These are phyloP conservation scores for Notolabrus celidotus DNA, from an alignment of 2,797 vertebrate genomes.

Conservation along the genomic window DNA sequence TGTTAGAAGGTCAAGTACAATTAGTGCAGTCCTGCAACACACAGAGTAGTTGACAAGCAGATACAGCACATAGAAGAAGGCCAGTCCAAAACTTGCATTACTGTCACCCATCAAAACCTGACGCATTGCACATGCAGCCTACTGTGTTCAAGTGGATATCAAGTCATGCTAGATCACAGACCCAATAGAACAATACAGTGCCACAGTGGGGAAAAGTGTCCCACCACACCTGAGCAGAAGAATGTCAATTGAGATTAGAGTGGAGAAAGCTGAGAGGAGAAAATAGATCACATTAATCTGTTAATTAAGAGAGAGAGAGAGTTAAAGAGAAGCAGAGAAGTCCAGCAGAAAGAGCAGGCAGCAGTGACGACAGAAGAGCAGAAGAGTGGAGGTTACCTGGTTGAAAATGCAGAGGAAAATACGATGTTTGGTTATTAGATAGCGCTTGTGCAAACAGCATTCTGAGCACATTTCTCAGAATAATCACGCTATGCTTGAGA, in stretches of 20 bases:
- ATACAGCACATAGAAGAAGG: conserved; percentile 59
- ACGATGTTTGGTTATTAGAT: conserved; percentile 65
- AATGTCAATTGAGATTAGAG: conserved; percentile 79
- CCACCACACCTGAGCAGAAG: conserved; percentile 80
- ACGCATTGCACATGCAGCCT: conserved; percentile 75
- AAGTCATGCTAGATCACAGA: conserved; percentile 70
- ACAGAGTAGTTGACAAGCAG: conserved; percentile 62
- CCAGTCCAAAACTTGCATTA: conserved; percentile 68
- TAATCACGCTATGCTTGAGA: conserved; percentile 40
- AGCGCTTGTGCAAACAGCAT: conserved; percentile 37
- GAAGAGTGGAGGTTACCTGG: conserved; percentile 61
- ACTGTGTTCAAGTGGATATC: conserved; percentile 27
- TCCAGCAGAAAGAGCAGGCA: conserved; percentile 69
- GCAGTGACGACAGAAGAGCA: conserved; percentile 69
- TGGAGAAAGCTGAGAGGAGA: conserved; percentile 74
- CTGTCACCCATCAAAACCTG: conserved; percentile 45
- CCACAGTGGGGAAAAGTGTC: conserved; percentile 60
- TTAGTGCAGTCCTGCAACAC: conserved; percentile 58
- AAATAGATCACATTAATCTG: conserved; percentile 75
- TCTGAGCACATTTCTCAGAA: conserved; percentile 53
- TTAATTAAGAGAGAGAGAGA: conserved; percentile 52
- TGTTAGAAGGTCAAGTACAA: conserved; percentile 50
- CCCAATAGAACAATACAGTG: conserved; percentile 59
- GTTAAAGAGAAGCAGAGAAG: conserved; percentile 65
- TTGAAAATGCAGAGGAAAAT: conserved; percentile 66